Evolutionary conservation across 2,113 vertebrate genomes (phyloP).

Genomic region (Lanius collurio): DNA sequence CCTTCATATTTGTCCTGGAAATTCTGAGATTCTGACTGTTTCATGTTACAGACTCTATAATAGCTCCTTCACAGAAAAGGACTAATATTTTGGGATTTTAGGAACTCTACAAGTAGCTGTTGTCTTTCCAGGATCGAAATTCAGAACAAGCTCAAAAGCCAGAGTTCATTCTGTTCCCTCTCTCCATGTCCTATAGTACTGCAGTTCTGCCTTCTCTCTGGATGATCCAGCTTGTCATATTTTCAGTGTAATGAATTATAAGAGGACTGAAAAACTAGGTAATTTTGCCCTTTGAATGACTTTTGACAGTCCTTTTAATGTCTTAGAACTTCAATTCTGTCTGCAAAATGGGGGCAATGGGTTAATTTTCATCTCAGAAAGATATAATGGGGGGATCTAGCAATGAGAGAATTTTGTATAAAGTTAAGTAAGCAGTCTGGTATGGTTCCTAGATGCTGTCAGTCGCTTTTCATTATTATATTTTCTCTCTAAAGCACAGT

Average conservation of each 20-base stretch:
- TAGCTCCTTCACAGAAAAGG: background rate
- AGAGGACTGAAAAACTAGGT: background rate
- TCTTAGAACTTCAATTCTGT: background rate
- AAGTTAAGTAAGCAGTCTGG: background rate
- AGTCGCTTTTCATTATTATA: conserved; percentile 1
- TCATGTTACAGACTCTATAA: background rate
- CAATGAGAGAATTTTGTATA: background rate
- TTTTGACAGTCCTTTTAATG: background rate
- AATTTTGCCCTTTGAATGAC: background rate
- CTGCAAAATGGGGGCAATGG: background rate
- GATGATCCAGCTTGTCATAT: background rate
- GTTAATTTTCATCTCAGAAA: background rate
- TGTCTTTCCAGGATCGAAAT: background rate
- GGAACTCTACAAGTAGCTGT: background rate
- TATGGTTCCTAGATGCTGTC: background rate
- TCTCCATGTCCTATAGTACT: background rate
- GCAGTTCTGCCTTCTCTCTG: background rate
- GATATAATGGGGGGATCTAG: background rate
- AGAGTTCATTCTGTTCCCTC: background rate
- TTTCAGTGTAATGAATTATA: background rate
- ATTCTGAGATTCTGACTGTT: background rate
- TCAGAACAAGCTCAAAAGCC: background rate
- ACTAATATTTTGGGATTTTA: background rate
- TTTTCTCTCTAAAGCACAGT: conserved; percentile 33
- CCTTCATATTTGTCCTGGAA: background rate